Evolutionary conservation across 2,888 invertebrate species (phyloP).

Genomic region (Hyposoter dolosus): DNA sequence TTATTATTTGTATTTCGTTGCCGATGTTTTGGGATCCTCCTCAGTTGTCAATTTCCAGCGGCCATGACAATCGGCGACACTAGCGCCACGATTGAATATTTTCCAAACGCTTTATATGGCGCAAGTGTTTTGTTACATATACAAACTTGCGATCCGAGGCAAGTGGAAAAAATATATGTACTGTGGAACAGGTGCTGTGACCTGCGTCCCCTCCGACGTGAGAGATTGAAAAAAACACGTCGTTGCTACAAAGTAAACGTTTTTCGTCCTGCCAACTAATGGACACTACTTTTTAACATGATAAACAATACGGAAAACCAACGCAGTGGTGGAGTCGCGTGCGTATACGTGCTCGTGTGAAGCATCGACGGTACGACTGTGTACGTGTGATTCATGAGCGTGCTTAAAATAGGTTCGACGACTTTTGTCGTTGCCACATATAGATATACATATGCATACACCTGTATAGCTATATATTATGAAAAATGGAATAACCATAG

Average conservation of each 20-base stretch:
- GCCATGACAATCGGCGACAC: constrained; percentile 12
- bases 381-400: constrained; percentile 38
- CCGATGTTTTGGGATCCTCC: background rate
- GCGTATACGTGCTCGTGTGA: background rate
- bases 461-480: background rate
- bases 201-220: background rate
- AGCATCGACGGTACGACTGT: background rate
- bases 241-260: background rate
- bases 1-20: background rate
- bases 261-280: background rate
- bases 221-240: background rate
- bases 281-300: background rate
- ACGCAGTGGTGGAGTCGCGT: background rate
- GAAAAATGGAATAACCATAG: constrained; percentile 1
- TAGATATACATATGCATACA: constrained; percentile 13
- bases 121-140: constrained; percentile 15
- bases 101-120: background rate
- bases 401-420: constrained; percentile 51
- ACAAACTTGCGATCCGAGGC: background rate
- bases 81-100: constrained; percentile 13
- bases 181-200: background rate
- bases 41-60: constrained; percentile 12
- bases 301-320: background rate
- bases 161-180: background rate
- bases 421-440: constrained; percentile 38